phyloP scores from a whole-genome alignment of 2,113 vertebrate species.

The Peromyscus californicus region DNA sequence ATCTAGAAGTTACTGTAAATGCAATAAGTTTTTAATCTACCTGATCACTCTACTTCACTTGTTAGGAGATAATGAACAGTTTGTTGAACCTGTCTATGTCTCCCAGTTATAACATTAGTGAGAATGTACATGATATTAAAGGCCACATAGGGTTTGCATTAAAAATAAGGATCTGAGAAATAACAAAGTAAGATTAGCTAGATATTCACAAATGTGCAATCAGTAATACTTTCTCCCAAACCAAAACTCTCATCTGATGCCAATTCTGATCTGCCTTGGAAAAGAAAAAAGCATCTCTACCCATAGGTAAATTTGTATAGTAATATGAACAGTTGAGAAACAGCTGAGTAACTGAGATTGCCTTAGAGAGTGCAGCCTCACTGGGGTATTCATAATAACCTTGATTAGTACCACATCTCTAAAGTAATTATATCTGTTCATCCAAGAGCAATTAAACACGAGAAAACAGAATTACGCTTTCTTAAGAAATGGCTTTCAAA shows the following conservation, averaged over 20 bases:
- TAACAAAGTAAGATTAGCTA: neutral
- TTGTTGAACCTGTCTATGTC: slow-evolving; percentile 11
- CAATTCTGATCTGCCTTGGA: neutral
- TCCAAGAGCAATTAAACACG: neutral
- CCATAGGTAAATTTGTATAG: neutral
- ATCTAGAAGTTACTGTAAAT: neutral
- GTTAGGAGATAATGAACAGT: slow-evolving; percentile 23
- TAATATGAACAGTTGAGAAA: neutral
- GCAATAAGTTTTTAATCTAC: neutral
- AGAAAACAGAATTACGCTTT: neutral
- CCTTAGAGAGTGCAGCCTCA: neutral
- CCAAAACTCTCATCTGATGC: neutral
- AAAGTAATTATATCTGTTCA: neutral
- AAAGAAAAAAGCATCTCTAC: neutral
- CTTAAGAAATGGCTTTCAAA: neutral
- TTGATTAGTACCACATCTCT: neutral
- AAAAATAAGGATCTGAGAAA: neutral
- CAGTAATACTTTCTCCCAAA: neutral
- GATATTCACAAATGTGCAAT: neutral
- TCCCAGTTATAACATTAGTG: neutral
- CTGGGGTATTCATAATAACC: neutral
- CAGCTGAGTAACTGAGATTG: neutral
- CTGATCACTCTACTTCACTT: neutral
- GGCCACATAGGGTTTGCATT: neutral
- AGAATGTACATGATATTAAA: neutral